phyloP scores from a whole-genome alignment of 2,888 invertebrate species.

The Anarsia innoxiella region DNA sequence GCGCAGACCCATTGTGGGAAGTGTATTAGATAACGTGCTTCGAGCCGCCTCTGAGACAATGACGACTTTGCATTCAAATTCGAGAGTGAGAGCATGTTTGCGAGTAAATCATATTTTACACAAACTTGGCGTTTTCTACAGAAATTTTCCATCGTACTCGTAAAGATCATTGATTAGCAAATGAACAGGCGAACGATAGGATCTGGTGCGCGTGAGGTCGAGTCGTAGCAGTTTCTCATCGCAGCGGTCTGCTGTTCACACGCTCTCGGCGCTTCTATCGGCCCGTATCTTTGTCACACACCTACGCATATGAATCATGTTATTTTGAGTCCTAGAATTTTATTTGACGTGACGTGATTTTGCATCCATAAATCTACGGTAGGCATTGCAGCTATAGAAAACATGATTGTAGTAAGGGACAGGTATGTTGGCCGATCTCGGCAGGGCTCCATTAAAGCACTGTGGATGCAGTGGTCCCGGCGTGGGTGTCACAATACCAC shows the following conservation, averaged over 20 bases:
- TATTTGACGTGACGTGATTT: conserved; percentile 16
- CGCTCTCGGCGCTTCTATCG: conserved; percentile 37
- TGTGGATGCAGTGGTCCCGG: conserved; percentile 29
- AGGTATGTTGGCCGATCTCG: conserved; percentile 58
- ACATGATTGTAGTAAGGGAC: too few relatives aligned
- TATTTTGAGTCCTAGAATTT: conserved; percentile 21
- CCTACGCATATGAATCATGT: conserved; percentile 41
- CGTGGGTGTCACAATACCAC: conserved; percentile 65
- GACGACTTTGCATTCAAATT: conserved; percentile 45
- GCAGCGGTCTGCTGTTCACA: conserved; percentile 40
- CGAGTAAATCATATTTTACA: conserved; percentile 19
- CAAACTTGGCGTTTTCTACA: too few relatives aligned
- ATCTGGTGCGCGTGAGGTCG: conserved; percentile 58
- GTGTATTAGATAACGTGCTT: conserved; percentile 62
- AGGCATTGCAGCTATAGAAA: too few relatives aligned
- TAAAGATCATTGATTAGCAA: conserved; percentile 47
- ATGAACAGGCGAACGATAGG: conserved; percentile 42
- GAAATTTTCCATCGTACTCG: too few relatives aligned
- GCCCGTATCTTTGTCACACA: conserved; percentile 42
- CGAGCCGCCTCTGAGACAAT: conserved; percentile 56
- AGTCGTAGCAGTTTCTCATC: conserved; percentile 39
- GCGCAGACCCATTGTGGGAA: conserved; percentile 51
- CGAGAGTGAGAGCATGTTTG: conserved; percentile 48
- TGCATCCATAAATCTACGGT: conserved; percentile 33
- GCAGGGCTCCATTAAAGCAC: conserved; percentile 51